phyloP scores from a whole-genome alignment of 2,888 invertebrate genomes.

The Trileptium ribeirensis region DNA sequence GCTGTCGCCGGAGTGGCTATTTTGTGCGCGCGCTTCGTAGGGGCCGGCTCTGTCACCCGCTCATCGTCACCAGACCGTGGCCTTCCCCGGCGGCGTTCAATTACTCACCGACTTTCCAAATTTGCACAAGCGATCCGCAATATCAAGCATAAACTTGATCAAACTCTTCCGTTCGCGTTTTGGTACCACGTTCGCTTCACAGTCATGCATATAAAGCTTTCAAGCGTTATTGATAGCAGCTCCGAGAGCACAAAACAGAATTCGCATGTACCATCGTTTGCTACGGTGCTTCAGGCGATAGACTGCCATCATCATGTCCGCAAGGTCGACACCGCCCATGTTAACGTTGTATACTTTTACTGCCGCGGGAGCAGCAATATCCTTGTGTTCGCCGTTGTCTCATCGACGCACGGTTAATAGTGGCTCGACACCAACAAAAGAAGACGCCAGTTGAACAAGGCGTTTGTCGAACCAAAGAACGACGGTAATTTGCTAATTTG shows the following conservation, averaged over 20 bases:
- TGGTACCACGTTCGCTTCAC: background rate
- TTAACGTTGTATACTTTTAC: background rate
- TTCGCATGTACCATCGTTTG: constrained; percentile 4
- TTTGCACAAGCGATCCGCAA: background rate
- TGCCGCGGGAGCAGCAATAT: background rate
- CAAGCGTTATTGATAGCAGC: background rate
- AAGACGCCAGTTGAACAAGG: constrained; percentile 1
- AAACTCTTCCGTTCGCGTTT: background rate
- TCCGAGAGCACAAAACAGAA: constrained; percentile 11
- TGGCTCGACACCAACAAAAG: background rate
- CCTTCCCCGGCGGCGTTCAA: too few relatives aligned
- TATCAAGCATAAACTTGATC: background rate
- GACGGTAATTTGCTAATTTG: background rate
- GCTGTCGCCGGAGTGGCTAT: too few relatives aligned
- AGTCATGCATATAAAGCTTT: background rate
- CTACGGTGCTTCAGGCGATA: constrained; percentile 4
- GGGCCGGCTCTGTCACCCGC: too few relatives aligned
- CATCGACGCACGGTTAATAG: background rate
- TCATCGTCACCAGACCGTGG: too few relatives aligned
- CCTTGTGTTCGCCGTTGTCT: background rate
- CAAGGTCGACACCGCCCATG: background rate
- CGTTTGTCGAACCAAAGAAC: constrained; percentile 9
- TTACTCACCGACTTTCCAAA: background rate
- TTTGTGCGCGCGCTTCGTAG: too few relatives aligned
- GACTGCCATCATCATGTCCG: constrained; percentile 8